phyloP scores from a whole-genome alignment of 2,113 vertebrate species.

The Eleginops maclovinus region DNA sequence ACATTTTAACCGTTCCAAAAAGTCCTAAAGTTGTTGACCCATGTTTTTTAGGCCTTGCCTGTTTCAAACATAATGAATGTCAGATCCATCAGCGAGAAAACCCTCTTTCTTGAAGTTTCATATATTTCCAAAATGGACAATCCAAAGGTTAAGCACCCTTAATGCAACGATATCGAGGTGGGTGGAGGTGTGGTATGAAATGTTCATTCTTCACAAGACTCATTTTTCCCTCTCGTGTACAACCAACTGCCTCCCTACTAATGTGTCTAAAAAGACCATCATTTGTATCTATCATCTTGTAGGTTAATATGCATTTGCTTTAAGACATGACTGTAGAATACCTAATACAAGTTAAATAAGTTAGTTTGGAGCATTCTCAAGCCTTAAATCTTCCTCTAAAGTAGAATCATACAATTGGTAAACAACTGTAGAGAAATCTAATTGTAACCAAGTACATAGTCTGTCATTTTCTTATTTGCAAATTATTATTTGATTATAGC shows the following conservation, averaged over 20 bases:
- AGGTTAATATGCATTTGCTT: neutral
- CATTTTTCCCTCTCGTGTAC: too few relatives aligned
- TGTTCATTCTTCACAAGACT: neutral
- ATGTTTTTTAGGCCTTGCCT: neutral
- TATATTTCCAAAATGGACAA: neutral
- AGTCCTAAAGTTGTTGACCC: too few relatives aligned
- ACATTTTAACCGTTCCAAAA: too few relatives aligned
- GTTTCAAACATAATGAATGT: neutral
- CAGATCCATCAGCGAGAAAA: neutral
- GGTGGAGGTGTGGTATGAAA: neutral
- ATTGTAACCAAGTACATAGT: neutral
- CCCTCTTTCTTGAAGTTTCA: neutral
- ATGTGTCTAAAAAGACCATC: neutral
- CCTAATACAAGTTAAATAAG: neutral
- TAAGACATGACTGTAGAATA: neutral
- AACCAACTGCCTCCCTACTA: too few relatives aligned
- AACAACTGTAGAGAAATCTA: neutral
- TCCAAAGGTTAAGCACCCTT: neutral
- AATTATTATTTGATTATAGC: neutral
- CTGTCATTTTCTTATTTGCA: neutral
- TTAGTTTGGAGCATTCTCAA: neutral
- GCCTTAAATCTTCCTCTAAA: neutral
- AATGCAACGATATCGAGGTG: neutral
- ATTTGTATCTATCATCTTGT: neutral
- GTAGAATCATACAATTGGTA: neutral